These are phyloP conservation scores for Zaprionus africanus DNA, from an alignment of 1,140 invertebrate genomes.

Conservation along the genomic window DNA sequence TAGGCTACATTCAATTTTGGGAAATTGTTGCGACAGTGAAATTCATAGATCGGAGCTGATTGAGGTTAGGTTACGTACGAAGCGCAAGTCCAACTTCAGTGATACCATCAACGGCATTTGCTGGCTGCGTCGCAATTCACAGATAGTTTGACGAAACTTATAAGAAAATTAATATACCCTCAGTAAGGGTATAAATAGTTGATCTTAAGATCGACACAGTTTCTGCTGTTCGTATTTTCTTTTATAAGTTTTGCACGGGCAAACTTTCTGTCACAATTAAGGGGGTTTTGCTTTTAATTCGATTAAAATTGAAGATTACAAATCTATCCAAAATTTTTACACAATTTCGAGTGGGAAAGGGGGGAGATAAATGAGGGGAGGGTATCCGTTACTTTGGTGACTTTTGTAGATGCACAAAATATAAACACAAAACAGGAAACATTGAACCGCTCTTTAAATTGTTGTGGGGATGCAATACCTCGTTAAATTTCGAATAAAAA, in stretches of 20 bases:
- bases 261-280: slow-evolving; percentile 52
- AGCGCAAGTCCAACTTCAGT: background rate
- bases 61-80: slow-evolving; percentile 24
- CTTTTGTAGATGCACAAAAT: slow-evolving; percentile 65
- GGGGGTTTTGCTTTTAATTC: slow-evolving; percentile 57
- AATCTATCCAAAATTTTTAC: slow-evolving; percentile 39
- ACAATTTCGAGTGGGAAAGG: slow-evolving; percentile 27
- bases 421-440: slow-evolving; percentile 79
- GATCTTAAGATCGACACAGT: slow-evolving; percentile 49
- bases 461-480: slow-evolving; percentile 73
- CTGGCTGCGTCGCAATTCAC: slow-evolving; percentile 48
- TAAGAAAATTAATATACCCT: background rate
- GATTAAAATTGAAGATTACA: slow-evolving; percentile 49
- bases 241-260: slow-evolving; percentile 31
- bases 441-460: slow-evolving; percentile 83
- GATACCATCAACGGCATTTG: background rate
- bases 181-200: background rate
- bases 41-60: background rate
- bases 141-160: slow-evolving; percentile 79
- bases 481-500: slow-evolving; percentile 61
- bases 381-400: slow-evolving; percentile 45
- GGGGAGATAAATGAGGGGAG: background rate
- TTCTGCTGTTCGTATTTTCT: slow-evolving; percentile 22
- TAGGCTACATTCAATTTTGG: background rate
- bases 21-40: background rate